These are phyloP conservation scores for Hapalemur alaotrensis DNA, from an alignment of 2,797 vertebrate species.

Conservation along the genomic window DNA sequence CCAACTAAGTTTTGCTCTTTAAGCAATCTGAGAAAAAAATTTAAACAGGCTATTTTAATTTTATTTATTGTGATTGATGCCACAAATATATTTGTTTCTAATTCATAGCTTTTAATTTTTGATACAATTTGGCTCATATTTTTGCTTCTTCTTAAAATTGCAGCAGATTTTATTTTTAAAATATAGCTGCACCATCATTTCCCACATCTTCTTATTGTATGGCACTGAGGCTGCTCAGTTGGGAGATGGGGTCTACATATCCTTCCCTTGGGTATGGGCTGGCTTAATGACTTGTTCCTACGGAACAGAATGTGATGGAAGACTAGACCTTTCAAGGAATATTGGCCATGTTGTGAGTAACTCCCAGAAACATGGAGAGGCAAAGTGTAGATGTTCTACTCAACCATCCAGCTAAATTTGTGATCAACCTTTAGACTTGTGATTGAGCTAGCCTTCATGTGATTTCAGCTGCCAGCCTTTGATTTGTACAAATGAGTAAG, in stretches of 20 bases:
- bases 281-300: neutral
- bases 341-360: neutral
- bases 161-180: neutral
- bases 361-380: neutral
- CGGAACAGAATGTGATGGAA: neutral
- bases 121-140: neutral
- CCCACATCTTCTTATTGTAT: neutral
- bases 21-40: neutral
- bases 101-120: neutral
- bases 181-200: neutral
- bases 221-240: rapidly evolving
- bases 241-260: neutral
- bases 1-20: neutral
- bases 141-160: neutral
- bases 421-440: neutral
- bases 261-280: too few relatives aligned
- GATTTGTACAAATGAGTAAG: neutral
- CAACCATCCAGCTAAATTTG: neutral
- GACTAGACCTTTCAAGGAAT: neutral
- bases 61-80: neutral
- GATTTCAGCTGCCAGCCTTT: neutral
- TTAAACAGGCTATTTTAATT: neutral
- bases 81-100: neutral
- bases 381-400: neutral
- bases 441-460: neutral